Base-by-base conservation (phyloP, 2,888 invertebrate genomes). In the Rapana venosa region DNA sequence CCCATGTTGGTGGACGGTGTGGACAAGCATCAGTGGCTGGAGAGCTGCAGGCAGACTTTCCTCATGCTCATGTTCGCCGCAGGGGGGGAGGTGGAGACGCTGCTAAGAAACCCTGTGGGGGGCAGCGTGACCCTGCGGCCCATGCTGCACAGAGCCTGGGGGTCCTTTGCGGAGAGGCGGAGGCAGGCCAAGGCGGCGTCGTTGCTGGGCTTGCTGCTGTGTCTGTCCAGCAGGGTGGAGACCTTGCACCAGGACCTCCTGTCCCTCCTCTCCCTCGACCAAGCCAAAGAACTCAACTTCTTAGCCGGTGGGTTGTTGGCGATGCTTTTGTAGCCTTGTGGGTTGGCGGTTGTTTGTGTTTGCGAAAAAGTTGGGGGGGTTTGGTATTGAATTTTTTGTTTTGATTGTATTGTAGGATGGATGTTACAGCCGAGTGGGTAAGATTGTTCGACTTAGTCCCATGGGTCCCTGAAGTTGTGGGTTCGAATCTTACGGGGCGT, bases 51-150 rank as follows among this genome's bases (percentile, higher is more conserved):
- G 30, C 58, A 87, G 6, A 90, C 90, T 35, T 92, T 92, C 88
- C 84, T 93, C 30, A 92, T 92, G 91, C 92, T 90, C 8, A 89
- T 93, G 61, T 90, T 93, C 22, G 77, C 93, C n/a, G 92, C 92
- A 8, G 93, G 93, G 32, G 93, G 90, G 11, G 92, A 93, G 77
- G 88, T 92, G 15, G 87, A 89, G 77, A 92, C 93, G 20, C 89
- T 92, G 85, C 90, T 92, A 79, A 79, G 89, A 66, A 87, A 90
- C 35, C 30, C 77, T 70, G 84, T 32, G 22, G 56, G 66, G 74
- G 87, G 89, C 61, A 77, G 83, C n/a, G 86, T 87, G 85, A 88
- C 90, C 36, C 89, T 89, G 84, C 87, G 81, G 58, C 70, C 83
- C 4, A 8, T 87, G 87, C 74, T 87, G 70, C 26, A 17, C 15